A percentile compares a stretch with the other conserved stretches of the same genome.
phyloP scores from a whole-genome alignment of 2,888 invertebrate species.

The Halocaridina rubra region DNA sequence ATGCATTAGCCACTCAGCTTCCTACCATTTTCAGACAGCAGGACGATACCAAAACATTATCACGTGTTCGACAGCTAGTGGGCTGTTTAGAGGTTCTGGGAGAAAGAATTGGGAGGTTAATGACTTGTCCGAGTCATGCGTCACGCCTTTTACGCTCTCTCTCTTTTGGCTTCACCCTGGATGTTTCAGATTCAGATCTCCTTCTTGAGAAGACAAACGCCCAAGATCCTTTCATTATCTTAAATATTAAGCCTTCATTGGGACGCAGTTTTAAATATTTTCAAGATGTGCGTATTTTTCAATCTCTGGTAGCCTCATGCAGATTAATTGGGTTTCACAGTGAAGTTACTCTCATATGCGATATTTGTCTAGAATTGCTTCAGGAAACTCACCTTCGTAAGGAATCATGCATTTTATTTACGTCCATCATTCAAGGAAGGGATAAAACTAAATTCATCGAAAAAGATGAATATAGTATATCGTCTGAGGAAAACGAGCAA shows the following conservation, averaged over 20 bases:
- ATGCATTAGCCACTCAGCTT: conserved; percentile 7
- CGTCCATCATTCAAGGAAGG: conserved; percentile 21
- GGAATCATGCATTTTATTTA: conserved; percentile 21
- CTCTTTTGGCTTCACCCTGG: conserved; percentile 6
- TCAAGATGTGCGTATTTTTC: conserved; percentile 5
- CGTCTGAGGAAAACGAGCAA: conserved; percentile 22
- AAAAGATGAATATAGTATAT: background rate
- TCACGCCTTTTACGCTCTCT: conserved; percentile 16
- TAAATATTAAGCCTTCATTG: conserved; percentile 10
- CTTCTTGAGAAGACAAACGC: conserved; percentile 15
- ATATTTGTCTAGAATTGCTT: conserved; percentile 29
- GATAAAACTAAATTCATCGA: background rate
- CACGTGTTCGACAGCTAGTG: conserved; percentile 9
- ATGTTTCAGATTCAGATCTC: conserved; percentile 20
- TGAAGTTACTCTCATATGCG: background rate
- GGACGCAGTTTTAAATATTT: conserved; percentile 22
- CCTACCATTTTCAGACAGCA: conserved; percentile 19
- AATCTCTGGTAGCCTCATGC: background rate
- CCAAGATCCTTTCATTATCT: conserved; percentile 31
- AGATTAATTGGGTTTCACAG: conserved; percentile 19
- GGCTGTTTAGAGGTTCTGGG: conserved; percentile 40
- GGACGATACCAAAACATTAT: conserved; percentile 10
- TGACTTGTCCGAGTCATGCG: conserved; percentile 7
- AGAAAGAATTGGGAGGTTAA: background rate
- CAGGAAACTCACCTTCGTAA: conserved; percentile 17